Base-by-base conservation (phyloP, 92 coral and sea anemone genomes). In the Phymanthus crucifer region DNA sequence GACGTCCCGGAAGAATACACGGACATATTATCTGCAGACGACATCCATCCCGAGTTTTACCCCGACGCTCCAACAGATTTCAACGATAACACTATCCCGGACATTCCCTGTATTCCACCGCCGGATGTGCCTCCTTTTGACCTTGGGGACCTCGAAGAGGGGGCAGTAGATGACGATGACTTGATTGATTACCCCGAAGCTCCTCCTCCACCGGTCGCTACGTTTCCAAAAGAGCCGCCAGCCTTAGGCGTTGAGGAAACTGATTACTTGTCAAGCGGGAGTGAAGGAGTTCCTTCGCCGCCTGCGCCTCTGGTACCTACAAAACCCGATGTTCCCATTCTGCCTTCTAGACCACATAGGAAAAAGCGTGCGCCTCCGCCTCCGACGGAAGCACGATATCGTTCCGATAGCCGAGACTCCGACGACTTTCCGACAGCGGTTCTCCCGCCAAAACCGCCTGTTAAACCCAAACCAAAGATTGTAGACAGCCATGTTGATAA, bases 331-430 rank as follows among this genome's bases (percentile, higher is more conserved):
- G 33, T 13, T 2, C 33, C 70, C 24, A 35, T 10, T 13, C 81
- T 37, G 18, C 90, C 94, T 2, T 43, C 66, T 56, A 80, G 89
- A 70, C 90, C 94, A 11, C 91, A 86, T 5, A 92, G 88, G 73
- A 90, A 93, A 74, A 78, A 80, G 32, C 83, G 86, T 72, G 86
- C 91, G 47, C 82, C 88, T 32, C 93, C 88, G 43, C 94, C 97
- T 19, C 92, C 92, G 4, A 74, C 72, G 66, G 85, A 82, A 47
- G 88, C 69, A 57, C 91, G 94, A 65, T 33, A 54, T 37, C 85
- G 90, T 14, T 83, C 90, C n/a, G 85, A 80, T 78, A 87, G 92
- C 61, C 86, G 81, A 48, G 94, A 85, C 69, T 89, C 87, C 31
- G 73, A 52, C 66, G 90, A 82, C 79, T 77, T 82, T 38, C 54